These are phyloP conservation scores for Cataglyphis albicans DNA, from an alignment of 2,888 invertebrate genomes.

Conservation along the genomic window DNA sequence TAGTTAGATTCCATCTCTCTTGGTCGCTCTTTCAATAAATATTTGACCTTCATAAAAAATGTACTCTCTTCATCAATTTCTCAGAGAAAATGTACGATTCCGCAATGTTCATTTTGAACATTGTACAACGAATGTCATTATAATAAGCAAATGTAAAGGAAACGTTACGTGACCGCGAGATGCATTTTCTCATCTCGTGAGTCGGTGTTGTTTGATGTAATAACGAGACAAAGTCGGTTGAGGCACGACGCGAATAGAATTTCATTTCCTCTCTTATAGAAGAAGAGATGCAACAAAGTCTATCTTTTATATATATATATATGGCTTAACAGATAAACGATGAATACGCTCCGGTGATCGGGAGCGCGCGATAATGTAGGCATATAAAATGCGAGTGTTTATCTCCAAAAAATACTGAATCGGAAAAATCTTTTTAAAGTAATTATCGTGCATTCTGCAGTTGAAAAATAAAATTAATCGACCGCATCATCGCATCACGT, in stretches of 20 bases:
- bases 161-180: slow-evolving; percentile 35
- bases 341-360: slow-evolving; percentile 37
- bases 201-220: slow-evolving; percentile 48
- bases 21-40: neutral
- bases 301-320: slow-evolving; percentile 22
- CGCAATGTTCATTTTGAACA: slow-evolving; percentile 11
- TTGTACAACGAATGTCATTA: slow-evolving; percentile 20
- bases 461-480: slow-evolving; percentile 36
- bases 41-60: neutral
- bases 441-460: slow-evolving; percentile 40
- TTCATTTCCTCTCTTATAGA: slow-evolving; percentile 44
- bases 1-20: neutral
- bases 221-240: slow-evolving; percentile 52
- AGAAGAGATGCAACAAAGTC: slow-evolving; percentile 37
- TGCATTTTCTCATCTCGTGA: slow-evolving; percentile 32
- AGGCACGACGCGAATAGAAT: slow-evolving; percentile 52
- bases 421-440: slow-evolving; percentile 38
- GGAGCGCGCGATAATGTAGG: slow-evolving; percentile 25
- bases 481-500: slow-evolving; percentile 19
- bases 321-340: slow-evolving; percentile 48
- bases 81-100: neutral
- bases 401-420: slow-evolving; percentile 30
- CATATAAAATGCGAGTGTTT: slow-evolving; percentile 32
- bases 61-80: neutral
- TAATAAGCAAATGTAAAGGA: neutral